phyloP scores from a whole-genome alignment of 2,888 invertebrate species.

The Drosophila sordidula region DNA sequence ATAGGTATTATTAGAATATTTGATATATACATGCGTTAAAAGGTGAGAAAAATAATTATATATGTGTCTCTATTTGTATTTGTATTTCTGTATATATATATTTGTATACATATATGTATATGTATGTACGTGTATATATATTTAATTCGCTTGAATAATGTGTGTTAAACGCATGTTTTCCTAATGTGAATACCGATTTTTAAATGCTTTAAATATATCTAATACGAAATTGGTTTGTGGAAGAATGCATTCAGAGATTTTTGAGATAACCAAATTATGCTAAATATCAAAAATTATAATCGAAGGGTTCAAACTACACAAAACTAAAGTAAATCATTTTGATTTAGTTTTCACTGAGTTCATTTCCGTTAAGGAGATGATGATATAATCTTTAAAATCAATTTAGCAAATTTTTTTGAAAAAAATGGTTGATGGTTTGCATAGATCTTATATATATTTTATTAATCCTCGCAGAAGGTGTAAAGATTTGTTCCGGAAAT shows the following conservation, averaged over 20 bases:
- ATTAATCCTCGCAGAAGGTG: too few relatives aligned
- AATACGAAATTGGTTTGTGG: not conserved
- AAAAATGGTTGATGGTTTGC: too few relatives aligned
- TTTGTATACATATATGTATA: slow-evolving; percentile 6
- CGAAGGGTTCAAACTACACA: too few relatives aligned
- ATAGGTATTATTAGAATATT: slow-evolving; percentile 21
- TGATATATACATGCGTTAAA: slow-evolving; percentile 20
- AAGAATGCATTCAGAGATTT: not conserved
- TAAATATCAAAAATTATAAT: too few relatives aligned
- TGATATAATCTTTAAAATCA: too few relatives aligned
- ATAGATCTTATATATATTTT: too few relatives aligned
- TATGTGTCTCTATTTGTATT: slow-evolving; percentile 3
- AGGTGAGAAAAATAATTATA: slow-evolving; percentile 3
- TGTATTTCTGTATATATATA: not conserved
- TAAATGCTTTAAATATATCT: not conserved
- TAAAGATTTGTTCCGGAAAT: too few relatives aligned
- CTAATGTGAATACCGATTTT: not conserved
- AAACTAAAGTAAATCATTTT: too few relatives aligned
- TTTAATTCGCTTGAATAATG: not conserved
- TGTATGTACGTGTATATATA: not conserved
- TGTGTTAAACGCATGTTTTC: not conserved
- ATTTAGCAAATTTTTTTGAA: too few relatives aligned
- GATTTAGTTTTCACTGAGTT: too few relatives aligned
- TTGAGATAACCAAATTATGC: not conserved
- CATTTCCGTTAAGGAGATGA: too few relatives aligned